These are phyloP conservation scores for Dermatemys mawii DNA, from an alignment of 2,113 vertebrate species.

Conservation along the genomic window DNA sequence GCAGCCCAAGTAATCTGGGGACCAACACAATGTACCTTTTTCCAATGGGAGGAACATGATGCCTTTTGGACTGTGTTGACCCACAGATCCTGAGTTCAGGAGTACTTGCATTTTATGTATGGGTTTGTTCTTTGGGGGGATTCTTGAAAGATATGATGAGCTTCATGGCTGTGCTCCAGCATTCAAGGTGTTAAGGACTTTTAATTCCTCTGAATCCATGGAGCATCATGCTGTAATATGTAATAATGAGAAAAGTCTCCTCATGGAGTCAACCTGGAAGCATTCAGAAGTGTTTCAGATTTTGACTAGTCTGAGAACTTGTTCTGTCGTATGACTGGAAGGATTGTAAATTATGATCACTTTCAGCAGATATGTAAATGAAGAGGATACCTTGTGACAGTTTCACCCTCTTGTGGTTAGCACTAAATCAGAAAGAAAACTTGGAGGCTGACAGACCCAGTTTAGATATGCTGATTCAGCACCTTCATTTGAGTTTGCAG, in stretches of 20 bases:
- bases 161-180: background rate
- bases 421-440: background rate
- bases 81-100: background rate
- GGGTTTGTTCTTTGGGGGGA: background rate
- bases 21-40: background rate
- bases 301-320: background rate
- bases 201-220: background rate
- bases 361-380: accelerated
- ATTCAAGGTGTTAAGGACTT: background rate
- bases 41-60: accelerated
- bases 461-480: accelerated
- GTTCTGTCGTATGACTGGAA: background rate
- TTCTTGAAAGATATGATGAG: background rate
- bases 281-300: accelerated
- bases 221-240: background rate
- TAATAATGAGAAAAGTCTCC: background rate
- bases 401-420: background rate
- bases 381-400: background rate
- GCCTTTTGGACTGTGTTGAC: background rate
- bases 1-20: background rate
- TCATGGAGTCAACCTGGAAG: background rate
- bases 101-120: background rate
- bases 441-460: background rate
- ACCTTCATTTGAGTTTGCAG: background rate
- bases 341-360: accelerated